Evolutionary conservation across 2,888 invertebrate species (phyloP).

Genomic region (Hedya salicella): DNA sequence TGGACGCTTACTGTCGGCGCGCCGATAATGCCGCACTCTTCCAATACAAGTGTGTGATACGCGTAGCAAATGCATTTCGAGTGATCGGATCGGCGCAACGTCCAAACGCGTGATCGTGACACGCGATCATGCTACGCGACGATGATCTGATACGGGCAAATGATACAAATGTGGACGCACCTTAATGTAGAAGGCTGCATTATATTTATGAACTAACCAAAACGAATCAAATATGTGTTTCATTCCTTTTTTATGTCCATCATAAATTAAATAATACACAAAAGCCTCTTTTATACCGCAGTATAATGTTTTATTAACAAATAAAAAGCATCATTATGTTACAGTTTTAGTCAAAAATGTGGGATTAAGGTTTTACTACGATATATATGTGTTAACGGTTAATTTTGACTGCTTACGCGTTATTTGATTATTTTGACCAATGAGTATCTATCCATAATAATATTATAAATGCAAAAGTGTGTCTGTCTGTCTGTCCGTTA

Average conservation of each 20-base stretch:
- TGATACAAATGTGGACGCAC: too few species aligned
- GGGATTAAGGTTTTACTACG: conserved; percentile 8
- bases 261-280: conserved; percentile 40
- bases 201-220: conserved; percentile 22
- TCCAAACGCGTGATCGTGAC: too few species aligned
- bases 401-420: not conserved
- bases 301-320: conserved; percentile 39
- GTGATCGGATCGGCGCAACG: too few species aligned
- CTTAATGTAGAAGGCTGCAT: not conserved
- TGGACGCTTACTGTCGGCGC: too few species aligned
- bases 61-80: too few species aligned
- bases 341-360: conserved; percentile 35
- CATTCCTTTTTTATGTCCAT: conserved; percentile 32
- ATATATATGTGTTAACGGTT: conserved; percentile 17
- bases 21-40: too few species aligned
- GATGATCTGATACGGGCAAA: too few species aligned
- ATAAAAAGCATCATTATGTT: conserved; percentile 40
- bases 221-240: conserved; percentile 38
- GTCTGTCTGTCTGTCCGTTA: too few species aligned
- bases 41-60: too few species aligned
- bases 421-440: not conserved
- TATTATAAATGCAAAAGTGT: too few species aligned
- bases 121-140: too few species aligned
- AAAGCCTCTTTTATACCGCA: conserved; percentile 34
- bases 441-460: too few species aligned